Evolutionary conservation across 2,888 invertebrate species (phyloP).

Genomic region (Scaeva pyrastri): DNA sequence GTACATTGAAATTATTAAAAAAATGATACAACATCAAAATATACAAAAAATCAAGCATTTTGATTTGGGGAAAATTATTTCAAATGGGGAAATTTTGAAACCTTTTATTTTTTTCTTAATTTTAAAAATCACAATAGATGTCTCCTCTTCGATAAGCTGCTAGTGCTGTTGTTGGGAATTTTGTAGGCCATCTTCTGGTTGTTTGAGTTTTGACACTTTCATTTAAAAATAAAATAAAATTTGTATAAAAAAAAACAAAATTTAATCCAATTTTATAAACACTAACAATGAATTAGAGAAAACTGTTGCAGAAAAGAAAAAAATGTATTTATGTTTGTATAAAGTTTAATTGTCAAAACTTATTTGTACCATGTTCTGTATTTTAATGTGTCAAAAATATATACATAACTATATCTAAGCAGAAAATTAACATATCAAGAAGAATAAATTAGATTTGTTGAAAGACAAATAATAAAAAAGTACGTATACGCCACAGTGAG

Average conservation of each 20-base stretch:
- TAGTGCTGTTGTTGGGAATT: constrained; percentile 27
- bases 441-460: too few species aligned
- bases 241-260: neutral
- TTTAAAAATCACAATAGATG: constrained; percentile 40
- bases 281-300: neutral
- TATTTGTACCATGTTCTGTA: too few species aligned
- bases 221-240: neutral
- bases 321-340: too few species aligned
- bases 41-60: neutral
- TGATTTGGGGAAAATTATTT: neutral
- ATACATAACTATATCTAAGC: too few species aligned
- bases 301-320: too few species aligned
- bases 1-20: neutral
- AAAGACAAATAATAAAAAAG: too few species aligned
- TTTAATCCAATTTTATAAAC: neutral
- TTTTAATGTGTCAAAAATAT: too few species aligned
- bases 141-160: constrained; percentile 37
- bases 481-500: too few species aligned
- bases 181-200: constrained; percentile 25
- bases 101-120: neutral
- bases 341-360: too few species aligned
- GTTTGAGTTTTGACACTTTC: neutral
- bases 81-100: neutral
- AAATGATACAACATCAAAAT: neutral
- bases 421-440: too few species aligned